Evolutionary conservation across 2,797 vertebrate species (phyloP), one percentile per base, ranked within the genome.

Genomic region (Sebastes miniatus): DNA sequence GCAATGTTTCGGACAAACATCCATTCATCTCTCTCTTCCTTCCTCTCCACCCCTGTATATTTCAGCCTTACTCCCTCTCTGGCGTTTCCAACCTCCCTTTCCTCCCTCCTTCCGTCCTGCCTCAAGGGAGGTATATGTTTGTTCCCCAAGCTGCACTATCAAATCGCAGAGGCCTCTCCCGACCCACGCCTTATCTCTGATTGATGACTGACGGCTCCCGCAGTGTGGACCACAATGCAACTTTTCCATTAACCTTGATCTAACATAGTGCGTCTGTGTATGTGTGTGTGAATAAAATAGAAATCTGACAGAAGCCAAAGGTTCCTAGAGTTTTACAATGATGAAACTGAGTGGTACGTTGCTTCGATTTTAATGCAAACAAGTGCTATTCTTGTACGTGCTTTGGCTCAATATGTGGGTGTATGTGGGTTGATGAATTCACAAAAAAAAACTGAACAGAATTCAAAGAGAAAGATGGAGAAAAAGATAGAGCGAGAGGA

Each of bases 181-280:
- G 86, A 91, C 86, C 79, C 65, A 63, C 5, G 14, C 66, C 77
- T 90, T 88, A 91, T 89, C 88, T 85, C 79, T 87, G 83, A 87
- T 57, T 83, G 80, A 89, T 77, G 87, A 88, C 72, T 76, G 89
- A 89, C 78, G 9, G 81, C 80, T 62, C 67, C 73, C 1, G 14
- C 80, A 76, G 69, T 31, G 25, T 73, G 18, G 67, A 71, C 76
- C 67, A 69, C 79, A 75, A 70, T 29, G 73, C 81, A 89, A 70
- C 84, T 89, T 87, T 93, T 91, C 85, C 84, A 94, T 93, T 90
- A 92, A 92, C 88, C 87, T 91, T 89, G 64, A 87, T 88, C 75
- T 79, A 77, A 73, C 76, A 73, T 20, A 36, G 52, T 39, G 70
- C 18, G 4, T 39, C 43, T 78, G 58, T 68, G 24, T 62, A 61